A percentile compares a stretch with the other conserved stretches of the same genome.
Conservation (phyloP, 2,113 vertebrate genomes). For the Recurvirostra avosetta region DNA sequence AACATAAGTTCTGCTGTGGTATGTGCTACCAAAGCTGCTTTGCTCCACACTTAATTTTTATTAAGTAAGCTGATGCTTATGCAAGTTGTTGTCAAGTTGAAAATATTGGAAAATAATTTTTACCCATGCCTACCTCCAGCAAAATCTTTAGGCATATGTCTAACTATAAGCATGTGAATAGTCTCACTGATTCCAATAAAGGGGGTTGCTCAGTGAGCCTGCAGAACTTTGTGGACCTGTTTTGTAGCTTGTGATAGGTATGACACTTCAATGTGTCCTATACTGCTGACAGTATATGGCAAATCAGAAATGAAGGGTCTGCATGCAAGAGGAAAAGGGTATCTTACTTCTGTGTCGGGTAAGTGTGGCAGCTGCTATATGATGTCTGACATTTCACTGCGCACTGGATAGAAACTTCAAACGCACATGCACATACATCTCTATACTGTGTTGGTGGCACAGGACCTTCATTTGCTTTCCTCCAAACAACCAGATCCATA, state of each 20-base stretch:
- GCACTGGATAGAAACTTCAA: neutral
- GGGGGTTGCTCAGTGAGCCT: neutral
- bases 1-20: neutral
- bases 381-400: neutral
- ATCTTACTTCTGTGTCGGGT: neutral
- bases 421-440: accelerated
- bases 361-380: neutral
- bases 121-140: neutral
- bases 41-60: neutral
- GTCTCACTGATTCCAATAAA: neutral
- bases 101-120: neutral
- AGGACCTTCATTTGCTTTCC: neutral
- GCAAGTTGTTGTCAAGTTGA: neutral
- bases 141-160: neutral
- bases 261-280: neutral
- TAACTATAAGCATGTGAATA: neutral
- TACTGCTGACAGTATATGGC: neutral
- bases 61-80: neutral
- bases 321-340: neutral
- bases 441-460: neutral
- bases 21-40: neutral
- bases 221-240: neutral
- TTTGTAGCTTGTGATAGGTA: accelerated
- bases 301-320: neutral
- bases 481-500: neutral